phyloP scores from a whole-genome alignment of 2,113 vertebrate genomes.

The Puffinus mauretanicus region DNA sequence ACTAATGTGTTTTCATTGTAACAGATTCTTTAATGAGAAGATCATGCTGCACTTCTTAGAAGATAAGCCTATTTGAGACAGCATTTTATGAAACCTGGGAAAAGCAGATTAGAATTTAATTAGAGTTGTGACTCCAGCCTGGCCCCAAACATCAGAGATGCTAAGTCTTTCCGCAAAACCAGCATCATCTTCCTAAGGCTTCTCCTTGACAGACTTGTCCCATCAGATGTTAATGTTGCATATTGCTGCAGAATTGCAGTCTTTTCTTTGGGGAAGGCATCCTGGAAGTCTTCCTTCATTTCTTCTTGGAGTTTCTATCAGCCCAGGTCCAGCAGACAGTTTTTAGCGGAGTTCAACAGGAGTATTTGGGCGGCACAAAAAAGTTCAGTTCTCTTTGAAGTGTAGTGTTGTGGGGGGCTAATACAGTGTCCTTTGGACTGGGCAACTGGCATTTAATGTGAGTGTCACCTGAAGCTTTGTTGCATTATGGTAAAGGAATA shows the following conservation, averaged over 20 bases:
- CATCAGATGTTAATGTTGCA: neutral
- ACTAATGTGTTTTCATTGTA: constrained; percentile 15
- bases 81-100: constrained; percentile 6
- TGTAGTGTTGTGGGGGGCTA: accelerated
- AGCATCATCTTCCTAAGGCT: neutral
- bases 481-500: neutral
- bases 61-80: constrained; percentile 29
- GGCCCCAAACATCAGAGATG: neutral
- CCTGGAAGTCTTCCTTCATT: neutral
- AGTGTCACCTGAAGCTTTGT: neutral
- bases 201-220: neutral
- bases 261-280: neutral
- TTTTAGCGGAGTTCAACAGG: neutral
- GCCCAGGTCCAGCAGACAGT: neutral
- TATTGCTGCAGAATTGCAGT: neutral
- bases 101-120: constrained; percentile 33
- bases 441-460: neutral
- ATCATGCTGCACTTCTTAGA: neutral
- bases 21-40: constrained; percentile 1
- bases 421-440: neutral
- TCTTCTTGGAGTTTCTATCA: neutral
- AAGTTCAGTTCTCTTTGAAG: neutral
- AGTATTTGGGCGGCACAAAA: neutral
- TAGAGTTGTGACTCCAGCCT: neutral
- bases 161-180: neutral